Evolutionary conservation across 1,140 invertebrate genomes (phyloP).

Genomic region (Aphelenchoides avenae): DNA sequence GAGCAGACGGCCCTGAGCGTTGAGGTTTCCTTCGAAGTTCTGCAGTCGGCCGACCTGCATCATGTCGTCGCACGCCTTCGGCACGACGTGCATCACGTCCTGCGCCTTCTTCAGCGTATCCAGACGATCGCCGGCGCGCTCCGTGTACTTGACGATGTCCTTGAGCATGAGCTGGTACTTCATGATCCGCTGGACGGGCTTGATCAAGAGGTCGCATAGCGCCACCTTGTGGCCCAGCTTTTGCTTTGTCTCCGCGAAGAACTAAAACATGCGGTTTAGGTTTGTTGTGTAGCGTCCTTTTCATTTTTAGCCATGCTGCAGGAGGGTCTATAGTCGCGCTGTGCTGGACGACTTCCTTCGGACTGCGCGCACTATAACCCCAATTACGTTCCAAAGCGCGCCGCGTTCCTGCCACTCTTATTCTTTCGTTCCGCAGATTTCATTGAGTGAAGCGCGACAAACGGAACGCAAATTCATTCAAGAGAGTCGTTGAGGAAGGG

Average conservation of each 20-base stretch:
- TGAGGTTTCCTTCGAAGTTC: slow-evolving; percentile 95
- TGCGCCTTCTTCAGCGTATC: slow-evolving; percentile 73
- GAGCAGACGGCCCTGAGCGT: slow-evolving; percentile 88
- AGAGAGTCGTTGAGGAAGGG: too few species aligned
- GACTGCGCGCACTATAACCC: too few species aligned
- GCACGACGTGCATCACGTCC: slow-evolving; percentile 75
- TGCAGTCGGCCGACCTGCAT: slow-evolving; percentile 94
- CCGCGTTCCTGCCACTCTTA: too few species aligned
- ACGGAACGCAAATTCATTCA: too few species aligned
- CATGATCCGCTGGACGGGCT: slow-evolving; percentile 94
- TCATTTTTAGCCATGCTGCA: too few species aligned
- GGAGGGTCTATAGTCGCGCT: too few species aligned
- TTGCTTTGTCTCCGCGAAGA: slow-evolving; percentile 74
- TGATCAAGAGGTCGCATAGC: slow-evolving; percentile 89
- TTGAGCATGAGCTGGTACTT: slow-evolving; percentile 92
- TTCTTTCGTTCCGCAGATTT: too few species aligned
- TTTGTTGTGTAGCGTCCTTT: too few species aligned
- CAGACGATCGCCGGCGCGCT: slow-evolving; percentile 67
- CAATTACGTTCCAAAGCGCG: too few species aligned
- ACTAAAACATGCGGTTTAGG: too few species aligned
- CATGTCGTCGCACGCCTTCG: slow-evolving; percentile 96
- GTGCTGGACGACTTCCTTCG: too few species aligned
- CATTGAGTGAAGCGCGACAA: too few species aligned
- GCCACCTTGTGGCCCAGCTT: slow-evolving; percentile 89
- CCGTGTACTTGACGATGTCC: slow-evolving; percentile 66